Conservation (phyloP, 1,140 invertebrate genomes). For the Heliconius congener region DNA sequence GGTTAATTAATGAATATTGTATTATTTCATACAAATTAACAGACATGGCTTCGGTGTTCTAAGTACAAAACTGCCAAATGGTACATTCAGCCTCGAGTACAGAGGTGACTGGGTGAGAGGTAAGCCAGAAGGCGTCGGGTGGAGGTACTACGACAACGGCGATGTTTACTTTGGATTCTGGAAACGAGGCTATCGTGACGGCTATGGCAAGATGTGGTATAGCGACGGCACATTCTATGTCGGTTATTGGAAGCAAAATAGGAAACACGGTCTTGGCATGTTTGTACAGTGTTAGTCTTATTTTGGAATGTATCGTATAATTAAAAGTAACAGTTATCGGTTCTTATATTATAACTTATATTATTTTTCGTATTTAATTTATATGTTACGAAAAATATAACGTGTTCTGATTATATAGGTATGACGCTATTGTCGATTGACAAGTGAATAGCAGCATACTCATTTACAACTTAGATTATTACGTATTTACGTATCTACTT, state of each 20-base stretch:
- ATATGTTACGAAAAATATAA: too few relatives aligned
- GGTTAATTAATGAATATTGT: neutral
- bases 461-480: too few relatives aligned
- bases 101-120: conserved; percentile 81
- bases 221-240: conserved; percentile 81
- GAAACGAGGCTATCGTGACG: conserved; percentile 82
- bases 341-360: too few relatives aligned
- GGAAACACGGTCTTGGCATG: conserved; percentile 76
- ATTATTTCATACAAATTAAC: neutral
- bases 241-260: conserved; percentile 76
- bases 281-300: conserved; percentile 68
- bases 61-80: conserved; percentile 56
- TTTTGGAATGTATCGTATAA: neutral
- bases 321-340: neutral
- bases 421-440: too few relatives aligned
- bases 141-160: conserved; percentile 81
- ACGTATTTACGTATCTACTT: too few relatives aligned
- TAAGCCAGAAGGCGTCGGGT: conserved; percentile 81
- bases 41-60: conserved; percentile 76
- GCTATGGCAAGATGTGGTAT: conserved; percentile 85
- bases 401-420: too few relatives aligned
- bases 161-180: conserved; percentile 85
- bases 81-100: conserved; percentile 73
- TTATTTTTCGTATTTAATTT: too few relatives aligned
- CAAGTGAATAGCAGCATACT: too few relatives aligned